A percentile compares a stretch with the other conserved stretches of the same genome.
phyloP scores from a whole-genome alignment of 1,140 invertebrate species.

The Drosophila dunni region DNA sequence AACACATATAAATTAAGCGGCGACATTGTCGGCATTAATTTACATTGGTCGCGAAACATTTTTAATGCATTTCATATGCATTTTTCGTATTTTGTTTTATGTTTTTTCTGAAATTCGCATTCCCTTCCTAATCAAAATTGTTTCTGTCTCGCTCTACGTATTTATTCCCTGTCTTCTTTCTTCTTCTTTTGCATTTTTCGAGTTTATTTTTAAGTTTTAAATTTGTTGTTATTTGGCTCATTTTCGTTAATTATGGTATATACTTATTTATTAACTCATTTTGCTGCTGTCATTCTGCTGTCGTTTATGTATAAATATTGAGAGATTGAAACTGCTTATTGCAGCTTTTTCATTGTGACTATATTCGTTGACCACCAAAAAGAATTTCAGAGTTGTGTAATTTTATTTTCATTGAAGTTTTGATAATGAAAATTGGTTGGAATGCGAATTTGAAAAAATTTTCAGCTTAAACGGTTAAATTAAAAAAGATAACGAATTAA shows the following conservation, averaged over 20 bases:
- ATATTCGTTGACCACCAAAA: conserved; percentile 20
- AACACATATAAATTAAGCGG: conserved; percentile 41
- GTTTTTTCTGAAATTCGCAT: conserved; percentile 25
- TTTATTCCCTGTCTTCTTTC: background rate
- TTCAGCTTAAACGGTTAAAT: background rate
- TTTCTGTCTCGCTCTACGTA: conserved; percentile 1
- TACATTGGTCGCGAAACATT: conserved; percentile 46
- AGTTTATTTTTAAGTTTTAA: conserved; percentile 34
- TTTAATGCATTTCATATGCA: conserved; percentile 52
- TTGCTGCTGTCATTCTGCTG: conserved; percentile 10
- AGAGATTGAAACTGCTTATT: conserved; percentile 40
- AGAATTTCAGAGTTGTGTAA: conserved; percentile 46
- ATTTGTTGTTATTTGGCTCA: conserved; percentile 24
- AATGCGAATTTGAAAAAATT: background rate
- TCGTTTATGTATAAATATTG: conserved; percentile 25
- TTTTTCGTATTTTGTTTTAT: conserved; percentile 21
- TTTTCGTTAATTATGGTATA: conserved; percentile 9
- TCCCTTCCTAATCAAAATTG: conserved; percentile 18
- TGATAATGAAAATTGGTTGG: background rate
- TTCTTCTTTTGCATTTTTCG: conserved; percentile 19
- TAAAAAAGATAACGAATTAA: too few species aligned
- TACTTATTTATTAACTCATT: conserved; percentile 36
- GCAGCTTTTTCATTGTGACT: conserved; percentile 29
- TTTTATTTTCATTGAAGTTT: conserved; percentile 46
- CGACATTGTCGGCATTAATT: conserved; percentile 50